Evolutionary conservation across 2,797 vertebrate species (phyloP).

Genomic region (Trematomus bernacchii): DNA sequence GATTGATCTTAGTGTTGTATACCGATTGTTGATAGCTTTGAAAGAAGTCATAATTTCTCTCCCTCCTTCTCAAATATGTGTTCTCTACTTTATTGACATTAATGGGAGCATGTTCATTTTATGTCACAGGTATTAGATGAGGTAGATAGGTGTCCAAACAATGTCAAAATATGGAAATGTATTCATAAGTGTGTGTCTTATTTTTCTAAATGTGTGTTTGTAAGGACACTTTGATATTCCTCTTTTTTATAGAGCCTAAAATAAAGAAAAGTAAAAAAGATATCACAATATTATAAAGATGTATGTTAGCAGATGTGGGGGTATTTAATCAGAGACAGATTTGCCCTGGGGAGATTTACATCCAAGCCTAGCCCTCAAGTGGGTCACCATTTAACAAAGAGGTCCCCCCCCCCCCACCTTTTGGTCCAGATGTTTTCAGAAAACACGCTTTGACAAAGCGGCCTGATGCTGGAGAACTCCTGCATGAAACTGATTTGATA

Average conservation of each 20-base stretch:
- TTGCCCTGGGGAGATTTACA: conserved; percentile 39
- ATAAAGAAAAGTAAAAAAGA: background rate
- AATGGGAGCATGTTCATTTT: too few species aligned
- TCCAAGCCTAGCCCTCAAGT: conserved; percentile 50
- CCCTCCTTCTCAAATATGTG: too few species aligned
- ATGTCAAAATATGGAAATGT: too few species aligned
- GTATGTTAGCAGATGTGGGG: conserved; percentile 31
- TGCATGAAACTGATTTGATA: conserved; percentile 1
- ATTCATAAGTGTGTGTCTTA: too few species aligned
- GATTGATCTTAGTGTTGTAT: background rate
- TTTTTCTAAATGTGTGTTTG: too few species aligned
- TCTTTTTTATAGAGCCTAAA: too few species aligned
- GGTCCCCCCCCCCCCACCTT: conserved; percentile 25
- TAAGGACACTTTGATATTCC: too few species aligned
- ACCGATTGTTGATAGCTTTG: background rate
- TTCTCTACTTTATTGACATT: too few species aligned
- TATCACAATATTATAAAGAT: background rate
- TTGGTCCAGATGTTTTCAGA: conserved; percentile 48
- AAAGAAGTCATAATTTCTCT: background rate
- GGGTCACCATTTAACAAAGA: conserved; percentile 53
- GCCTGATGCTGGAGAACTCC: conserved; percentile 16
- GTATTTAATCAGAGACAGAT: conserved; percentile 30
- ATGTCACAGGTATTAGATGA: too few species aligned
- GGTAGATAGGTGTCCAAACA: too few species aligned
- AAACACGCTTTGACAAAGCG: conserved; percentile 19